Base-by-base conservation (phyloP, 1,140 invertebrate species). In the Drosophila simulans region DNA sequence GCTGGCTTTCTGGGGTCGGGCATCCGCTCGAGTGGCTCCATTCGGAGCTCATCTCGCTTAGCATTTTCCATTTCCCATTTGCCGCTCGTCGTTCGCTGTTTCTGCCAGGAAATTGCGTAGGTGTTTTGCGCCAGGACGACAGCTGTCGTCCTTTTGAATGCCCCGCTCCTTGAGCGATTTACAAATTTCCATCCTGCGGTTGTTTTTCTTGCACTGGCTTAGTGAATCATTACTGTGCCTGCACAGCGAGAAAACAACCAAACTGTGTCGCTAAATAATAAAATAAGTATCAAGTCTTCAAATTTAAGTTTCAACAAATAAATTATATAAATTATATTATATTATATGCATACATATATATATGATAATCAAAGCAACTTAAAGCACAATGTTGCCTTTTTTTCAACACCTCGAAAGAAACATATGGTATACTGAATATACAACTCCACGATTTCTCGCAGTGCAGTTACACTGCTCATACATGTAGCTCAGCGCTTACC, bases 91-190 rank as follows among this genome's bases (percentile, higher is more conserved):
- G 75, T 80, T 76, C 62, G 74, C 62, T 60, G 70, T 77, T 85
- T 56, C n/a, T 17, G 69, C 70, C 84, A 88, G 84, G 84, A 88
- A 89, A 88, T 88, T 84, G 84, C 84, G 84, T 88, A 88, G 84
- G 84, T 88, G 84, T 88, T 83, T 83, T 77, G 40, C 48, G 64
- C 79, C 64, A 65, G 64, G 51, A 55, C 63, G 73, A 76, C 73
- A 76, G 73, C 73, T 76, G 73, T 65, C 62, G 62, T 25, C 49
- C 17, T 25, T 15, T n/a, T 7, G 11, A 20, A 4, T 20, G 37
- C 7, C 17, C 1, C 22, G 5, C 35, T 25, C 37, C 42, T 43
- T 55, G 46, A 40, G 35, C 45, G 70, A 64, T 76, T 76, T 76
- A 75, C 48, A 76, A 76, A 76, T 76, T 85, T 85, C 77, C 82